phyloP scores from a whole-genome alignment of 2,888 invertebrate species.

The Subacronicta megacephala region DNA sequence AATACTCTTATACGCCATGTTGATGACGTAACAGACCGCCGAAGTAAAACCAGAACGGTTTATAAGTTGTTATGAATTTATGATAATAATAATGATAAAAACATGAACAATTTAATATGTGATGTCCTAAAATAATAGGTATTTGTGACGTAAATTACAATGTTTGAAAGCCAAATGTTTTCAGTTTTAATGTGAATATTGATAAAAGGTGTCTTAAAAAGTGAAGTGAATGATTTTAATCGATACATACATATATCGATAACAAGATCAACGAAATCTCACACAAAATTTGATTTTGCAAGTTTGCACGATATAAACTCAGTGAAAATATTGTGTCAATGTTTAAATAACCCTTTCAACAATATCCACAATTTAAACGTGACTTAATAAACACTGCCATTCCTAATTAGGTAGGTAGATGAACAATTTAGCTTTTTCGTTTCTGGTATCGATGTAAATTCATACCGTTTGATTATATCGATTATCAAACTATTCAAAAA shows the following conservation, averaged over 20 bases:
- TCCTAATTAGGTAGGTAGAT: conserved; percentile 37
- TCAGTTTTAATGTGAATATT: conserved; percentile 45
- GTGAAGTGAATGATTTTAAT: no score
- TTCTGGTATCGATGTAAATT: conserved; percentile 30
- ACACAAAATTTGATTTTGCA: neutral
- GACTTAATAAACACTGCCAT: conserved; percentile 49
- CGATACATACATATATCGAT: no score
- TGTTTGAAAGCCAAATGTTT: conserved; percentile 30
- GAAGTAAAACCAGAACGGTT: conserved; percentile 51
- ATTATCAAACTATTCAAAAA: conserved; percentile 16
- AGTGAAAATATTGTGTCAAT: neutral
- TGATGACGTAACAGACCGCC: conserved; percentile 57
- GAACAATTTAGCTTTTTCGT: conserved; percentile 25
- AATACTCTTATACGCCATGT: conserved; percentile 57
- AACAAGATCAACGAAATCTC: no score
- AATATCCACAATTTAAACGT: conserved; percentile 32
- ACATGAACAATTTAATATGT: conserved; percentile 42
- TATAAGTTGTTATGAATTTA: conserved; percentile 43
- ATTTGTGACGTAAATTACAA: conserved; percentile 15
- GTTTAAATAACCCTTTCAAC: conserved; percentile 15
- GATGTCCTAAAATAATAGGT: conserved; percentile 31
- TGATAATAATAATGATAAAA: conserved; percentile 24
- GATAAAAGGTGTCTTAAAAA: neutral
- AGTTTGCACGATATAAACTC: neutral
- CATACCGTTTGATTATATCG: conserved; percentile 42